Evolutionary conservation across 2,797 vertebrate species (phyloP).

Genomic region (Apogon hyalosoma): DNA sequence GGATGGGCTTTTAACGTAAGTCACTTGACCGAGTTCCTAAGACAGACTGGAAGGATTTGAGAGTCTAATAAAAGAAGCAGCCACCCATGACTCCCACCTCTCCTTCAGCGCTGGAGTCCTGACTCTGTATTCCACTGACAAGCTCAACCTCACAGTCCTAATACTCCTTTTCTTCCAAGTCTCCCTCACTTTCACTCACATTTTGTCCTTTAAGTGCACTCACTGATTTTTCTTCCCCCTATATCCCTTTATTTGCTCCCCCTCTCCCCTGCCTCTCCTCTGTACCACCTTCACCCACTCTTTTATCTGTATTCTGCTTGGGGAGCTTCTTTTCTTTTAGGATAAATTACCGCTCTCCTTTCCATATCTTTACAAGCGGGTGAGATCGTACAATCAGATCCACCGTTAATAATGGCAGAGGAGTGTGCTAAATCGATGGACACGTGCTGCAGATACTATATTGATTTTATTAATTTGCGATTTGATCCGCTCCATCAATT

Average conservation of each 20-base stretch:
- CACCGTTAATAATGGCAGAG: slow-evolving; percentile 44
- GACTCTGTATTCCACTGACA: slow-evolving; percentile 64
- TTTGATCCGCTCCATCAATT: slow-evolving; percentile 70
- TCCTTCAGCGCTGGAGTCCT: slow-evolving; percentile 59
- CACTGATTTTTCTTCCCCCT: neutral
- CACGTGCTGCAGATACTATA: slow-evolving; percentile 60
- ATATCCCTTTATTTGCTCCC: slow-evolving; percentile 36
- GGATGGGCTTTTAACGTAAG: slow-evolving; percentile 33
- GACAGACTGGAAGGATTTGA: slow-evolving; percentile 64
- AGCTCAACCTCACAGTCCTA: slow-evolving; percentile 38
- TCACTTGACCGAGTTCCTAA: slow-evolving; percentile 51
- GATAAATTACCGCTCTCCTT: slow-evolving; percentile 53
- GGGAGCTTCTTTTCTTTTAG: slow-evolving; percentile 32
- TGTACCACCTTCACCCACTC: slow-evolving; percentile 21
- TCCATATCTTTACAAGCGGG: slow-evolving; percentile 48
- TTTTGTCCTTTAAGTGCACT: slow-evolving; percentile 59
- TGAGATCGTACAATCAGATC: slow-evolving; percentile 50
- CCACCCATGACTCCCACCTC: slow-evolving; percentile 68
- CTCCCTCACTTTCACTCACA: slow-evolving; percentile 57
- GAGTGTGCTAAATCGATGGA: slow-evolving; percentile 67
- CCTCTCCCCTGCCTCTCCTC: slow-evolving; percentile 8
- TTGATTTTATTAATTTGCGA: slow-evolving; percentile 77
- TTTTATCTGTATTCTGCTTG: slow-evolving; percentile 54
- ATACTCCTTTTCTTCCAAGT: slow-evolving; percentile 39
- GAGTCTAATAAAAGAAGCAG: slow-evolving; percentile 75